Conservation (phyloP, 92 coral and sea anemone genomes). For the Epizoanthus stellaris region DNA sequence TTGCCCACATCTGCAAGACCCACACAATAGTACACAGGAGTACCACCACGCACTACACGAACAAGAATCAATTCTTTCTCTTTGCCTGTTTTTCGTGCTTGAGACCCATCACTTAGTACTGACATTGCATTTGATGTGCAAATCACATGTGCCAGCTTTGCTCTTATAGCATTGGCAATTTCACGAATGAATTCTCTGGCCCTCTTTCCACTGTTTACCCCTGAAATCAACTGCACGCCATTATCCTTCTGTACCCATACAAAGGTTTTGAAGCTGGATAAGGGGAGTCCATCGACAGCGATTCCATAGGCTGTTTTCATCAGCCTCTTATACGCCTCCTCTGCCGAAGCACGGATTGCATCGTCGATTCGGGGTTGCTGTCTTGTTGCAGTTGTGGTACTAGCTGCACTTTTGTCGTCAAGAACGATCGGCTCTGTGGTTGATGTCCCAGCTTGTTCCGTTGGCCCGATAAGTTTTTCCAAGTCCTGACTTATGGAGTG, state of each 20-base stretch:
- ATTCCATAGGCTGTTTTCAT: slow-evolving; percentile 44
- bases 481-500: slow-evolving; percentile 2
- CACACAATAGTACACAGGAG: slow-evolving; percentile 50
- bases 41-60: slow-evolving; percentile 45
- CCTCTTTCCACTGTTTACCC: slow-evolving; percentile 31
- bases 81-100: slow-evolving; percentile 46
- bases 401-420: neutral
- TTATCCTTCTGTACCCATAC: slow-evolving; percentile 37
- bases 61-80: slow-evolving; percentile 53
- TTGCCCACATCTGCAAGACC: slow-evolving; percentile 53
- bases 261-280: slow-evolving; percentile 31
- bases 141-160: slow-evolving; percentile 22
- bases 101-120: slow-evolving; percentile 48
- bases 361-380: neutral
- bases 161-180: slow-evolving; percentile 39
- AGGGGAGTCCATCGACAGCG: slow-evolving; percentile 33
- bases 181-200: slow-evolving; percentile 42
- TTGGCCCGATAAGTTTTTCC: neutral
- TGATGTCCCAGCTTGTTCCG: neutral
- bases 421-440: neutral
- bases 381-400: neutral
- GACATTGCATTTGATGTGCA: slow-evolving; percentile 32
- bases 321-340: slow-evolving; percentile 33
- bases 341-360: slow-evolving; percentile 7
- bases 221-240: slow-evolving; percentile 29